Evolutionary conservation across 2,113 vertebrate genomes (phyloP).

Genomic region (Salminus brasiliensis): DNA sequence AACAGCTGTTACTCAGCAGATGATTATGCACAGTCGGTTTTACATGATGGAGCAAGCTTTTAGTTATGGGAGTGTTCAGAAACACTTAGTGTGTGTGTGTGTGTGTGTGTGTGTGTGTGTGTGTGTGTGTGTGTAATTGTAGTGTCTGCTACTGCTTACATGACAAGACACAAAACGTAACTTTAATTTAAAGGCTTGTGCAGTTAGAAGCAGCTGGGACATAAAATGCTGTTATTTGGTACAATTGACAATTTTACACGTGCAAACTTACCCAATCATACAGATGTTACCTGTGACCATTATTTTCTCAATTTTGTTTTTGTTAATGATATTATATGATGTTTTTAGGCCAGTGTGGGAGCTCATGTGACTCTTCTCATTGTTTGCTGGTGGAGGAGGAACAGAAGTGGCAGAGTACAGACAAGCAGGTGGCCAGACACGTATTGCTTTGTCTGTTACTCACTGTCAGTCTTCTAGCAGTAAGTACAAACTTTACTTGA

Average conservation of each 20-base stretch:
- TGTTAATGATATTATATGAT: background rate
- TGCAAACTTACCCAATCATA: no score
- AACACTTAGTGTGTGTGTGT: background rate
- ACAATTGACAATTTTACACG: background rate
- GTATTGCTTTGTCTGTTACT: constrained; percentile 90
- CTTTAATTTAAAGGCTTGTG: background rate
- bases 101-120: no score
- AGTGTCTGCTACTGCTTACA: background rate
- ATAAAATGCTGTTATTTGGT: background rate
- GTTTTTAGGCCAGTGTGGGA: constrained; percentile 79
- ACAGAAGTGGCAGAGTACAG: constrained; percentile 78
- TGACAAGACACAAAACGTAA: background rate
- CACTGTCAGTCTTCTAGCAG: constrained; percentile 88
- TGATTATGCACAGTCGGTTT: background rate
- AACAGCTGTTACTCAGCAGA: background rate
- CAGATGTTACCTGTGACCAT: no score
- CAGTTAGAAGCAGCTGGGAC: background rate
- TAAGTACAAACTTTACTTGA: constrained; percentile 72
- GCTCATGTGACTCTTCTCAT: constrained; percentile 78
- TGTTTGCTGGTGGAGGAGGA: constrained; percentile 86
- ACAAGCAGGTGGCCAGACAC: constrained; percentile 86
- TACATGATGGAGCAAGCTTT: background rate
- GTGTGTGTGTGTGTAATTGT: no score
- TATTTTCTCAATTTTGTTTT: no score
- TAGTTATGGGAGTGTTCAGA: background rate